Conservation (phyloP, 2,888 invertebrate genomes). For the Xylocampa areola region DNA sequence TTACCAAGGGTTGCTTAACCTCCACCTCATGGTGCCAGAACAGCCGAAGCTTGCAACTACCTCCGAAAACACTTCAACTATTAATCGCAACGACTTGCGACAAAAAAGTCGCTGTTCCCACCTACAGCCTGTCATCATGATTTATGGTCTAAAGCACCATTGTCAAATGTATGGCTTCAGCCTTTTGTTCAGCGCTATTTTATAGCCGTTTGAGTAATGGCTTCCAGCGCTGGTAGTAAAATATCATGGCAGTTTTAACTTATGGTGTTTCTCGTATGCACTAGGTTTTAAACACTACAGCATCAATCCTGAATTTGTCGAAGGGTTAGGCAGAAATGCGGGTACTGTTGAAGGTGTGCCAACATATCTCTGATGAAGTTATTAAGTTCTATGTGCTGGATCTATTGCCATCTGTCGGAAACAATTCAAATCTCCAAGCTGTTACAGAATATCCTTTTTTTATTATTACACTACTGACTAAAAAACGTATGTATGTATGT, state of each 20-base stretch:
- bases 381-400: no score
- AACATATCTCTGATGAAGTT: no score
- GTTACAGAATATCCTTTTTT: no score
- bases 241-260: slow-evolving; percentile 46
- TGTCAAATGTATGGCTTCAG: slow-evolving; percentile 45
- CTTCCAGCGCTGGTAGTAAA: slow-evolving; percentile 35
- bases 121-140: slow-evolving; percentile 28
- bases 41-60: no score
- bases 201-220: slow-evolving; percentile 47
- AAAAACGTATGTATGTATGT: no score
- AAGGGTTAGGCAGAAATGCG: no score
- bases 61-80: background rate
- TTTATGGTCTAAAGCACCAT: slow-evolving; percentile 46
- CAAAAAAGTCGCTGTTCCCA: slow-evolving; percentile 25
- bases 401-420: no score
- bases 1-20: no score
- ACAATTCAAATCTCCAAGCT: no score
- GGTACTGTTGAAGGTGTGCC: no score
- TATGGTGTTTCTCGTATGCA: slow-evolving; percentile 39
- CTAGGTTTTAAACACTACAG: slow-evolving; percentile 35
- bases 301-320: slow-evolving; percentile 4
- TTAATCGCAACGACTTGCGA: slow-evolving; percentile 10
- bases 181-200: slow-evolving; percentile 42
- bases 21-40: no score
- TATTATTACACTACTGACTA: no score